Base-by-base conservation (phyloP, 2,113 vertebrate species). In the Epinephelus moara region DNA sequence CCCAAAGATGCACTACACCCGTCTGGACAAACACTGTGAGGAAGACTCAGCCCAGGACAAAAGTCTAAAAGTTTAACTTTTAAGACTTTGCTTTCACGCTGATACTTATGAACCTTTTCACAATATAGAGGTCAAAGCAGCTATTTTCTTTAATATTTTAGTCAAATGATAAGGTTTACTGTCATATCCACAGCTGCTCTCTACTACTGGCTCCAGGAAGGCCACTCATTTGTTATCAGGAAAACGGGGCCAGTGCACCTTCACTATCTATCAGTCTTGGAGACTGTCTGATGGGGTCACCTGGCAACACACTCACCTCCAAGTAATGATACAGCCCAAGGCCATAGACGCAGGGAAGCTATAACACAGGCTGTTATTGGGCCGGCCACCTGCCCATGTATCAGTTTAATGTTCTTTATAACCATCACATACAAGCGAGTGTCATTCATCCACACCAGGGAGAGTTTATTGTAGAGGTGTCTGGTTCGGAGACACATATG, bases 311-410 rank as follows among this genome's bases (percentile, higher is more conserved):
- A 75, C 63, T 82, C 67, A 75, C 77, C 63, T 82, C 80, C 80
- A 78, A 76, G 63, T 91, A 90, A 91, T 75, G 80, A 89, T 25
- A 61, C 42, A 80, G 71, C 91, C 81, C 85, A 93, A 89, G 90
- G 92, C 88, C 40, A 15, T 70, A 68, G 78, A 90, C 74, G 75
- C 52, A 67, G 64, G 18, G 47, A 84, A 75, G 84, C 86, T 81
- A 88, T 80, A 84, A 88, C 25, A 25, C 42, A 59, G 73, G 75
- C 75, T 25, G 80, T 91, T 93, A 89, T 52, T 81, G 74, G 77
- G 60, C 53, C 25, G 13, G 67, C 82, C 81, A 84, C 60, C 80
- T 80, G 79, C 61, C 75, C 69, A 63, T 86, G 68, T 75, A 90
- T 91, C 85, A 89, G 52, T 84, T 77, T 74, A 86, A 89, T 82